Evolutionary conservation across 2,113 vertebrate species (phyloP), one percentile per base, ranked within the genome.

Genomic region (Acanthisitta chloris): DNA sequence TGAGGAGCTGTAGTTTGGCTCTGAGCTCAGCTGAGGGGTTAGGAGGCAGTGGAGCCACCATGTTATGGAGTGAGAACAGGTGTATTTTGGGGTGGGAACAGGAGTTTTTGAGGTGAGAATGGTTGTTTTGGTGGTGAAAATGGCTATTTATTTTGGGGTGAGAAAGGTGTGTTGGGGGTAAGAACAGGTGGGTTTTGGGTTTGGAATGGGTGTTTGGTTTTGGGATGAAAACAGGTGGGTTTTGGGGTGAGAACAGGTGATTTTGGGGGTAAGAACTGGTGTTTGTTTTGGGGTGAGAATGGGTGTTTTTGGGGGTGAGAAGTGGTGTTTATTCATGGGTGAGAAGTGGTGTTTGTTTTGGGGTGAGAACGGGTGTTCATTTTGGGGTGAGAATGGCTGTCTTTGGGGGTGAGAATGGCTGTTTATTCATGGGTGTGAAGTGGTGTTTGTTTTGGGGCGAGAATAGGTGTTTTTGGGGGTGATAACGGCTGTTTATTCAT

Each of bases 1-100:
- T 2, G 83, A 4, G 2, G 23, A 14, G 14, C 23, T 15, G 40
- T 43, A 23, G n/a, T 17, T 24, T 16, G 17, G 62, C 26, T 3
- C 21, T 6, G 19, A 13, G 20, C 29, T n/a, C 31, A 13, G 14
- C 46, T 24, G 9, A 2, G 19, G 38, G 46, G 34, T 2, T 6
- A 9, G 4, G 3, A 18, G 58, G 54, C 16, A 25, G 14, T 4
- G 40, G 7, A 4, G 21, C 4, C 2, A 34, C 14, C 9, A 24
- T 8, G 52, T 17, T 55, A 19, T 55, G 52, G 28, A 31, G 29
- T 4, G 52, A 55, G 29, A 55, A 31, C n/a, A n/a, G n/a, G n/a
- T n/a, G n/a, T n/a, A 6, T 5, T 76, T 66, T 58, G 71, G 51
- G 51, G 34, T 25, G 43, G 20, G 20, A 76, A 31, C n/a, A 10